Conservation (phyloP, 1,140 invertebrate genomes). For the Fopius arisanus region DNA sequence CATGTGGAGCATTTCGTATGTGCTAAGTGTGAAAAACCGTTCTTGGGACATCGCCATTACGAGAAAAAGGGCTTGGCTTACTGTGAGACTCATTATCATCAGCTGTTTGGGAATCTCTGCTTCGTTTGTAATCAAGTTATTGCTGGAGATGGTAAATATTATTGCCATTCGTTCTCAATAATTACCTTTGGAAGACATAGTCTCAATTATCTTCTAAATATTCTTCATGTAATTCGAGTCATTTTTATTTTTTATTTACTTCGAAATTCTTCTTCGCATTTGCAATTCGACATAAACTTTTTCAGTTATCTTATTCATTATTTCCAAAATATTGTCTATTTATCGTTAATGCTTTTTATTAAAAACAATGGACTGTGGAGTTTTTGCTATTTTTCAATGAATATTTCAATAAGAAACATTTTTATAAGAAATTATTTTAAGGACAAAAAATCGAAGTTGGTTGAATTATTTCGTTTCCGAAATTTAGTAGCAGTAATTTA, state of each 20-base stretch:
- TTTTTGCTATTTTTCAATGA: too few species aligned
- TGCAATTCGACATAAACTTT: background rate
- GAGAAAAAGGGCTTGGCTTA: constrained; percentile 99
- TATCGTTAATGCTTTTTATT: too few species aligned
- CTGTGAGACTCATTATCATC: constrained; percentile 99
- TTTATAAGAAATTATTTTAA: too few species aligned
- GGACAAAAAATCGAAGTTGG: too few species aligned
- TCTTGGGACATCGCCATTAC: constrained; percentile 98
- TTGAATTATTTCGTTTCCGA: background rate
- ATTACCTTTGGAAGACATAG: too few species aligned
- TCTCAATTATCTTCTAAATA: too few species aligned
- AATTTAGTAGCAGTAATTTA: background rate
- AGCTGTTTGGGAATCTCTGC: constrained; percentile 98
- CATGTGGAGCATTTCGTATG: constrained; percentile 99
- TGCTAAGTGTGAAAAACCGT: constrained; percentile 99
- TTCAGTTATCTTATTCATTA: background rate
- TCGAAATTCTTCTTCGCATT: background rate
- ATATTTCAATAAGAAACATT: too few species aligned
- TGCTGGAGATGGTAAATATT: constrained; percentile 87
- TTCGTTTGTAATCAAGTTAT: constrained; percentile 99
- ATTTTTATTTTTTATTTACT: background rate
- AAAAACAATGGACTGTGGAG: too few species aligned
- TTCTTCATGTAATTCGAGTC: background rate
- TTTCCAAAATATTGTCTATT: too few species aligned
- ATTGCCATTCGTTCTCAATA: background rate